Evolutionary conservation across 2,797 vertebrate genomes (phyloP).

Genomic region (Amblyraja radiata): DNA sequence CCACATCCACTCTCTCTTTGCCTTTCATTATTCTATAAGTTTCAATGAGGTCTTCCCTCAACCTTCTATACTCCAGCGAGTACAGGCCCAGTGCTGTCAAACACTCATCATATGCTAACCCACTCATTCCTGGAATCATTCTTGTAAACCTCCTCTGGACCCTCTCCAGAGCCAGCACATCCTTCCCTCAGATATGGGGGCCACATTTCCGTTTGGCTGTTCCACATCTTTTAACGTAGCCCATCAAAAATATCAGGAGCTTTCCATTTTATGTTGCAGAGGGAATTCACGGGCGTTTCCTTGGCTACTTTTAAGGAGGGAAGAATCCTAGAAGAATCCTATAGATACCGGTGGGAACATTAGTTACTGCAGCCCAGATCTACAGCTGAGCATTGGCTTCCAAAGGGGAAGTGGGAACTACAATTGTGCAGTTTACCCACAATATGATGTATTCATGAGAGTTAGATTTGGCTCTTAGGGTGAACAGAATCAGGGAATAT

Average conservation of each 20-base stretch:
- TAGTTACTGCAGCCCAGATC: neutral
- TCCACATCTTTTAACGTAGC: neutral
- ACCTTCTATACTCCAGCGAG: no score
- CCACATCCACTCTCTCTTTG: no score
- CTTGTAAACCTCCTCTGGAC: no score
- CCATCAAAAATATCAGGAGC: neutral
- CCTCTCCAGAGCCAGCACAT: no score
- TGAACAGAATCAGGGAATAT: no score
- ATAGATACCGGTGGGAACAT: neutral
- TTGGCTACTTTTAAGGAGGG: neutral
- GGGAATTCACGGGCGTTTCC: neutral
- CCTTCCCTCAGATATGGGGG: no score
- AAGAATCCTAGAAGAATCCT: neutral
- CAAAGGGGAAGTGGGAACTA: neutral
- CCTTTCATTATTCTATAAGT: no score
- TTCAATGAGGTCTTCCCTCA: no score
- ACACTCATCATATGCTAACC: no score
- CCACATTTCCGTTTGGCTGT: neutral
- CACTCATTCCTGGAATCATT: no score
- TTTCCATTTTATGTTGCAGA: neutral
- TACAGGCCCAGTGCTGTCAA: no score
- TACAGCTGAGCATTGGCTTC: neutral
- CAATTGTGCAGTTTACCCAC: neutral
- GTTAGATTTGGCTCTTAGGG: no score
- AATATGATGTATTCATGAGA: neutral